These are phyloP conservation scores for Dolichotis patagonum DNA, from an alignment of 2,113 vertebrate genomes.

Conservation along the genomic window DNA sequence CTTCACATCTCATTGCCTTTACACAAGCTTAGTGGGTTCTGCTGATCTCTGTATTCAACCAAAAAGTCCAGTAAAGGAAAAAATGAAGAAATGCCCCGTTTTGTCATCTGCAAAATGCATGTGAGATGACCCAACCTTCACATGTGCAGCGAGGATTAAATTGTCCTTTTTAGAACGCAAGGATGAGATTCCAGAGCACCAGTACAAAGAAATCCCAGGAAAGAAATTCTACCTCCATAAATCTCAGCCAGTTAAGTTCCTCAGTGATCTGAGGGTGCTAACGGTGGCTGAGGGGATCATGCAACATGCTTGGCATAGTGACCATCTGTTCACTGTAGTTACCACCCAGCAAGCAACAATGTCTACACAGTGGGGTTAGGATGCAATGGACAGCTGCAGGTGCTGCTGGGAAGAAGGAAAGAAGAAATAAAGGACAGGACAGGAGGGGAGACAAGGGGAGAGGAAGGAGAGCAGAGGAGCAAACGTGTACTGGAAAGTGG, in stretches of 20 bases:
- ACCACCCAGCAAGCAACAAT: neutral
- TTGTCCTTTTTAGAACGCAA: neutral
- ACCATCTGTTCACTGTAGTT: neutral
- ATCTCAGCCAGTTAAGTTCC: neutral
- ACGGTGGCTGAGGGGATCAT: rapidly evolving
- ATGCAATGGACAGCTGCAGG: neutral
- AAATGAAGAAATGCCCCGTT: neutral
- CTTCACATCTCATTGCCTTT: no score
- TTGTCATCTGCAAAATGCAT: neutral
- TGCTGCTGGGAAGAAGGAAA: neutral
- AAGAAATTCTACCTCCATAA: neutral
- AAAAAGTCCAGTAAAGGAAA: neutral
- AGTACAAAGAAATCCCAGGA: neutral
- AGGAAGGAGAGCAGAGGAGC: neutral
- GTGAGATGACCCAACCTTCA: neutral
- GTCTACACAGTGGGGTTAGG: neutral
- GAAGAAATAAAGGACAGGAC: no score
- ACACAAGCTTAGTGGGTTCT: no score
- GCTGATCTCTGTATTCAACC: neutral
- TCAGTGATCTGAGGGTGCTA: neutral
- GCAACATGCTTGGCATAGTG: neutral
- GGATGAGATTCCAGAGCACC: neutral
- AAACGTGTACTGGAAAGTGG: no score
- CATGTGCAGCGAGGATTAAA: neutral
- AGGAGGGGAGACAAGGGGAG: neutral